Percentiles rank a stretch among this genome's conserved stretches.
Conservation (phyloP, 2,797 vertebrate genomes). For the Cyclopterus lumpus region DNA sequence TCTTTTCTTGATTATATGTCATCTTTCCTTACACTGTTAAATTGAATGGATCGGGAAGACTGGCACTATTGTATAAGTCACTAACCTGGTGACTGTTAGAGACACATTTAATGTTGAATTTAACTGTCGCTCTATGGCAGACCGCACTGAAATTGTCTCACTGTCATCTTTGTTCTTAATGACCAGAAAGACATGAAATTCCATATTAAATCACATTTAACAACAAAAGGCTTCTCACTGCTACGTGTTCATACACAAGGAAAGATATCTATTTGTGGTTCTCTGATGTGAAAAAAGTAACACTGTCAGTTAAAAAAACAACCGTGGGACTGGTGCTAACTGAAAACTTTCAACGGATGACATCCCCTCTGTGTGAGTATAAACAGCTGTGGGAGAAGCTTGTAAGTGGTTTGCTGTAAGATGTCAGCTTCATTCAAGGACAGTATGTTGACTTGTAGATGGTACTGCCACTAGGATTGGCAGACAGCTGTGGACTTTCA, state of each 20-base stretch:
- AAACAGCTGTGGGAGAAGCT: slow-evolving; percentile 58
- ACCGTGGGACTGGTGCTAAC: slow-evolving; percentile 28
- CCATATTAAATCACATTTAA: slow-evolving; percentile 11
- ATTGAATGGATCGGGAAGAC: neutral
- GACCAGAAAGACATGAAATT: neutral
- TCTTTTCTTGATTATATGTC: neutral
- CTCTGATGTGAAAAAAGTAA: slow-evolving; percentile 11
- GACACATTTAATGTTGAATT: slow-evolving; percentile 5
- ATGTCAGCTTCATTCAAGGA: slow-evolving; percentile 65
- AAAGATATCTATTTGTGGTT: slow-evolving; percentile 6
- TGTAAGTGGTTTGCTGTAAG: slow-evolving; percentile 60
- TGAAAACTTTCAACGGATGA: slow-evolving; percentile 48
- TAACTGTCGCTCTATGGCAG: neutral
- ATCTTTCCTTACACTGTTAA: neutral
- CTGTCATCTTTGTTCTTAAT: neutral
- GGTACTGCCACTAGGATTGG: slow-evolving; percentile 42
- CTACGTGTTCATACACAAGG: neutral
- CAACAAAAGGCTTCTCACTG: slow-evolving; percentile 19
- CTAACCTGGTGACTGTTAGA: neutral
- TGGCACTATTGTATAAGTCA: neutral
- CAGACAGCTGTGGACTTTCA: slow-evolving; percentile 47
- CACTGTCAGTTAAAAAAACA: slow-evolving; percentile 3
- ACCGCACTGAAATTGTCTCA: neutral
- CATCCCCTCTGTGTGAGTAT: slow-evolving; percentile 55
- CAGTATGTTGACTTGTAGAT: slow-evolving; percentile 59